A percentile compares a stretch with the other conserved stretches of the same genome.
phyloP scores from a whole-genome alignment of 1,140 invertebrate genomes.

The Rhyzopertha dominica region DNA sequence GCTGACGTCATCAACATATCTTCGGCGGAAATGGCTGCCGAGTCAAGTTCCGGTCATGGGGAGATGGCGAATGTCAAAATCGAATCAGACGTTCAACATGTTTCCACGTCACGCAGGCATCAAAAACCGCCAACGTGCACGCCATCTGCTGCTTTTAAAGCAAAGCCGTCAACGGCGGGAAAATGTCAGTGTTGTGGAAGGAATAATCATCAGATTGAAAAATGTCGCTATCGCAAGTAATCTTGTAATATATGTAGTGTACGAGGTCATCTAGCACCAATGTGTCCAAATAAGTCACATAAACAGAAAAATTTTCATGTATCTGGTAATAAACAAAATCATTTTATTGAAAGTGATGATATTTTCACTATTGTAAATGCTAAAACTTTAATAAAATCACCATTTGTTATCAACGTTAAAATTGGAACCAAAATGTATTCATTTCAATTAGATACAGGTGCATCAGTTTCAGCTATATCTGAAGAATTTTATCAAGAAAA shows the following conservation, averaged over 20 bases:
- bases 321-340: not conserved
- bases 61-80: not conserved
- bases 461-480: slow-evolving; percentile 2
- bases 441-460: slow-evolving; percentile 11
- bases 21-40: not conserved
- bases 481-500: slow-evolving; percentile 7
- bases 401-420: slow-evolving; percentile 4
- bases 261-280: not conserved
- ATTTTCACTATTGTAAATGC: slow-evolving; percentile 4
- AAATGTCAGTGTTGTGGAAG: slow-evolving; percentile 2
- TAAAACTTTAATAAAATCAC: slow-evolving; percentile 3
- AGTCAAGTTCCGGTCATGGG: not conserved
- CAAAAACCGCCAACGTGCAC: not conserved
- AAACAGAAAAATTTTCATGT: not conserved
- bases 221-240: too few species aligned
- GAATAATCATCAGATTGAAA: slow-evolving; percentile 5
- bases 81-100: slow-evolving; percentile 2
- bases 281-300: slow-evolving; percentile 6
- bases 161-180: not conserved
- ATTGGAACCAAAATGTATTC: slow-evolving; percentile 1
- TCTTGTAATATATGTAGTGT: too few species aligned
- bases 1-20: slow-evolving; percentile 4
- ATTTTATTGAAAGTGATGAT: slow-evolving; percentile 11
- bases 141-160: too few species aligned
- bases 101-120: slow-evolving; percentile 1